Percentiles rank a stretch among this genome's conserved stretches.
Conservation (phyloP, 2,888 invertebrate species). For the Venustoraphidia nigricollis region DNA sequence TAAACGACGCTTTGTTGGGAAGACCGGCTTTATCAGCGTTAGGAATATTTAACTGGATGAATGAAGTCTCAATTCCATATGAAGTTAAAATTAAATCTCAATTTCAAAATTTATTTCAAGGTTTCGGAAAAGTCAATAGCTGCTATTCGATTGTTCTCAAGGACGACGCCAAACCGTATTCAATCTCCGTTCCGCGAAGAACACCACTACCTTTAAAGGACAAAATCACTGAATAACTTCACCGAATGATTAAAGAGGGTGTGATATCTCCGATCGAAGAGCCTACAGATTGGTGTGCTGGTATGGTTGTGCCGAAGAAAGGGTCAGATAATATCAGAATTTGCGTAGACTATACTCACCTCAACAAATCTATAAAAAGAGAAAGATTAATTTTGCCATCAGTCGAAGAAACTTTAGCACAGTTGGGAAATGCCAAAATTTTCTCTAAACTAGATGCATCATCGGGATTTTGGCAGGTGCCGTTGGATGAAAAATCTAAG, state of each 20-base stretch:
- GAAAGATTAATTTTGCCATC: conserved; percentile 4
- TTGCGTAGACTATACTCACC: conserved; percentile 4
- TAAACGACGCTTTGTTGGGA: no score
- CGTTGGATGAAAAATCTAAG: not conserved
- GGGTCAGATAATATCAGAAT: conserved; percentile 3
- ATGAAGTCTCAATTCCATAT: no score
- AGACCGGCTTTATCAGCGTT: no score
- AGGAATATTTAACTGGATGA: no score
- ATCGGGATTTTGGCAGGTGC: conserved; percentile 10
- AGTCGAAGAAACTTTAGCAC: conserved; percentile 4
- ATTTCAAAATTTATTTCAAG: no score
- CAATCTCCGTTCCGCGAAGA: no score
- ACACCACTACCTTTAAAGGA: no score
- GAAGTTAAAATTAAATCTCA: no score
- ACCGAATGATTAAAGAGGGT: conserved; percentile 4
- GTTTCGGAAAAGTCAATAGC: conserved; percentile 49
- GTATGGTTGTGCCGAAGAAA: conserved; percentile 5
- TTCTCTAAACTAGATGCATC: conserved; percentile 7
- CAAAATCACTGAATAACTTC: no score
- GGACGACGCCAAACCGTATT: conserved; percentile 2
- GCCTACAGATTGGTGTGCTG: conserved; percentile 6
- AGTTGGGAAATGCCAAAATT: conserved; percentile 1
- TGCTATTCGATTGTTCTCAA: conserved; percentile 5
- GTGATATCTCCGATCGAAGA: conserved; percentile 7
- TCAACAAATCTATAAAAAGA: conserved; percentile 6